These are phyloP conservation scores for Pedetes capensis DNA, from an alignment of 2,113 vertebrate genomes.

Conservation along the genomic window DNA sequence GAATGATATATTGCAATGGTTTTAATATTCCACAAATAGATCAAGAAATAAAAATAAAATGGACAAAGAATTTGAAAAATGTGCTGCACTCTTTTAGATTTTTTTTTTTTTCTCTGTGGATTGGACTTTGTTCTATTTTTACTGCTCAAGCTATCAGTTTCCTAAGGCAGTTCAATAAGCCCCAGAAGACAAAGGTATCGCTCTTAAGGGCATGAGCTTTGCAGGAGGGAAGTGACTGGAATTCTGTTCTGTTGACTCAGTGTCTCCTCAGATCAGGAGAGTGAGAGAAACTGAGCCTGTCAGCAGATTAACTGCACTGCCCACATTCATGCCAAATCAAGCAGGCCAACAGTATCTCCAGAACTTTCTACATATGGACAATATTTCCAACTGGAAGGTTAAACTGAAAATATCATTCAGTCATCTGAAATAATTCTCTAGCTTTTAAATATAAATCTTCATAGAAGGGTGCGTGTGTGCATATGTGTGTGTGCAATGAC, in stretches of 20 bases:
- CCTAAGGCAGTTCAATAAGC: slow-evolving; percentile 65
- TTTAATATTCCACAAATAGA: not conserved
- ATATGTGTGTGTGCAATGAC: not conserved
- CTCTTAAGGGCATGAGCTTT: slow-evolving; percentile 44
- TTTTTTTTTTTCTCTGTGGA: slow-evolving; percentile 20
- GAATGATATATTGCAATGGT: not conserved
- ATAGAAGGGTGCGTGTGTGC: not conserved
- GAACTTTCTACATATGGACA: not conserved
- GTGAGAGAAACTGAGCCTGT: slow-evolving; percentile 26
- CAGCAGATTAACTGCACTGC: slow-evolving; percentile 61
- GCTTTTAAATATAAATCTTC: not conserved
- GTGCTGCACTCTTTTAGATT: not conserved
- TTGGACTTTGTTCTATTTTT: slow-evolving; percentile 70
- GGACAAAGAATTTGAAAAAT: not conserved
- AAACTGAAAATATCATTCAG: not conserved
- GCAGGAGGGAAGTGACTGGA: slow-evolving; percentile 8
- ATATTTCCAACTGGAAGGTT: not conserved
- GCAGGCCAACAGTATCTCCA: not conserved
- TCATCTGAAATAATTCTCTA: not conserved
- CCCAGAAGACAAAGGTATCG: slow-evolving; percentile 76
- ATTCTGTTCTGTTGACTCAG: slow-evolving; percentile 78
- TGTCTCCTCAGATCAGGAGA: slow-evolving; percentile 71
- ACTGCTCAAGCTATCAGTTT: slow-evolving; percentile 66
- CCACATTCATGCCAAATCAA: not conserved
- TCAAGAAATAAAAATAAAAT: not conserved